Percentiles rank a stretch among this genome's conserved stretches.
Evolutionary conservation across 2,888 invertebrate species (phyloP).

Genomic region (Tipula vernalis): DNA sequence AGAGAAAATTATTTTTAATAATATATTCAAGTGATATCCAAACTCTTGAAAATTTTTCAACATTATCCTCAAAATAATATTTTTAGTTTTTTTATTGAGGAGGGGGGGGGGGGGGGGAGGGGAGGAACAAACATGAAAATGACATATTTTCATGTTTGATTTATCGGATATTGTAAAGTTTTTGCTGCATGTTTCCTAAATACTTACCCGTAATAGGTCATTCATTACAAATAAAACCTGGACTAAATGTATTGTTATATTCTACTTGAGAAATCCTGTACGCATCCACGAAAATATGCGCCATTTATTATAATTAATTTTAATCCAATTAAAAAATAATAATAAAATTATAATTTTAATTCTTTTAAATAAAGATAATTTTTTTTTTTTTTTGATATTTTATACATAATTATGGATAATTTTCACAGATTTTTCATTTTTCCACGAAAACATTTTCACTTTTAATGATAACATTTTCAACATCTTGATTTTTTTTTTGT

Average conservation of each 20-base stretch:
- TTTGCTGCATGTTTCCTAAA: neutral
- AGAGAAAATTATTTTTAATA: neutral
- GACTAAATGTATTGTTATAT: neutral
- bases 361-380: neutral
- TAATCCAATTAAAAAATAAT: neutral
- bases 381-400: neutral
- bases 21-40: neutral
- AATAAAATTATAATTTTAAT: neutral
- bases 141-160: neutral
- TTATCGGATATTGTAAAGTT: neutral
- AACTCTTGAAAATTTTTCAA: neutral
- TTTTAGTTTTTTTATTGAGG: neutral
- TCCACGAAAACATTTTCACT: neutral
- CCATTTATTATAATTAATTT: neutral
- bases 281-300: neutral
- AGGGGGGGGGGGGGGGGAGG: no score
- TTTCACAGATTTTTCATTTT: neutral
- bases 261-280: neutral
- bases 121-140: neutral
- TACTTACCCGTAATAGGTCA: neutral
- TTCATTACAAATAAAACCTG: neutral
- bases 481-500: neutral
- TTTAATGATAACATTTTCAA: constrained; percentile 4
- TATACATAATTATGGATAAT: neutral
- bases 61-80: neutral